These are phyloP conservation scores for Scolopax mira DNA, from an alignment of 2,113 vertebrate species.

Conservation along the genomic window DNA sequence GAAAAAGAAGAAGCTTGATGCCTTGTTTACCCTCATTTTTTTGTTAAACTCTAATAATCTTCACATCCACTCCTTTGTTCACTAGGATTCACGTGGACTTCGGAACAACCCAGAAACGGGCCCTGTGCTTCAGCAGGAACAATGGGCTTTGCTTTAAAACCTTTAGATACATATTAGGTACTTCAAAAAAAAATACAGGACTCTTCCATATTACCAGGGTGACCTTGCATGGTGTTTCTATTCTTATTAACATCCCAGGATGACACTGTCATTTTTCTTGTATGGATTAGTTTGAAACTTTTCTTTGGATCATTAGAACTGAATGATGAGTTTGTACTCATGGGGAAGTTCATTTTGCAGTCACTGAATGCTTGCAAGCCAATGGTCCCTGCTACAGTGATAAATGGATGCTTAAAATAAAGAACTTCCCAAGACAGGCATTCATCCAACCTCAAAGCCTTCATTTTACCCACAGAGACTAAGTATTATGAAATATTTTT, in stretches of 20 bases:
- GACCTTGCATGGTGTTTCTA: background rate
- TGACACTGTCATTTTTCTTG: background rate
- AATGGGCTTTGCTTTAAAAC: background rate
- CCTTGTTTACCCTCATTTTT: background rate
- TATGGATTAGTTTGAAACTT: background rate
- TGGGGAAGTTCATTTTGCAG: background rate
- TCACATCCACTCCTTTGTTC: background rate
- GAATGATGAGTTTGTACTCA: slow-evolving; percentile 12
- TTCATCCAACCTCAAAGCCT: background rate
- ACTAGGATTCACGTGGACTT: background rate
- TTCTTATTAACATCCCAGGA: background rate
- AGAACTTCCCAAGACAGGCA: background rate
- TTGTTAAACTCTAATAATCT: background rate
- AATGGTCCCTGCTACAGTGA: background rate
- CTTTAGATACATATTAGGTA: background rate
- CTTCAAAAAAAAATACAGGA: background rate
- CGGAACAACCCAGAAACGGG: background rate
- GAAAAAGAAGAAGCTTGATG: background rate
- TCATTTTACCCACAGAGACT: background rate
- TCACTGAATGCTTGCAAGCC: background rate
- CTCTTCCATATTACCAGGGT: background rate
- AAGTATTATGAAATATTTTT: background rate
- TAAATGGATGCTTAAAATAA: slow-evolving; percentile 18
- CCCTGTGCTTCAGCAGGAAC: background rate
- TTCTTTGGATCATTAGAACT: slow-evolving; percentile 12